Percentiles rank a stretch among this genome's conserved stretches.
Evolutionary conservation across 2,888 invertebrate genomes (phyloP).

Genomic region (Tetropium fuscum): DNA sequence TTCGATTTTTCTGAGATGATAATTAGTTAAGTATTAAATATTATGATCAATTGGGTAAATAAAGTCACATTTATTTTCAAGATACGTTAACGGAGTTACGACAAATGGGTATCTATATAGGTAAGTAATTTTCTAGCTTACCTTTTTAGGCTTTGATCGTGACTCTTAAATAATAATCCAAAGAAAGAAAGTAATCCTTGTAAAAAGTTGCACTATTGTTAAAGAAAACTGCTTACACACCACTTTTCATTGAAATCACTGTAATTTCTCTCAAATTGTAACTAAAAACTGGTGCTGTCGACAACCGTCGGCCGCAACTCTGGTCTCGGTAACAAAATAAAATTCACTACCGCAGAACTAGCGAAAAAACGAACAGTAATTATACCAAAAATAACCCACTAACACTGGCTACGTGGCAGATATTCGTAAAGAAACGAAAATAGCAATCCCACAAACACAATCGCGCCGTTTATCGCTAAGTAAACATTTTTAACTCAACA

Average conservation of each 20-base stretch:
- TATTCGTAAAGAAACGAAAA: constrained; percentile 49
- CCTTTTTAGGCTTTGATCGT: no score
- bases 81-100: no score
- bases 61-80: no score
- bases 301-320: constrained; percentile 32
- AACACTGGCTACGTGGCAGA: constrained; percentile 53
- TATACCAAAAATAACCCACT: constrained; percentile 51
- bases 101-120: no score
- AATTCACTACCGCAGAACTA: constrained; percentile 35
- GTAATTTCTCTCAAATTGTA: constrained; percentile 5
- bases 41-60: no score
- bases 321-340: constrained; percentile 31
- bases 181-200: constrained; percentile 29
- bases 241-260: constrained; percentile 7
- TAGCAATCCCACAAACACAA: constrained; percentile 53
- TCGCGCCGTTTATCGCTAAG: constrained; percentile 53
- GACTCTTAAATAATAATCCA: no score
- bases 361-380: constrained; percentile 42
- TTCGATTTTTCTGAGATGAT: no score
- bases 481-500: constrained; percentile 49
- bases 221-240: constrained; percentile 18
- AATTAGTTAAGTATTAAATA: no score
- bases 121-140: no score
- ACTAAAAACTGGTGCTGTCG: constrained; percentile 22
- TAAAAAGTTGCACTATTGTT: constrained; percentile 23